Conservation (phyloP, 2,888 invertebrate species). For the Chrysotoxum bicinctum region DNA sequence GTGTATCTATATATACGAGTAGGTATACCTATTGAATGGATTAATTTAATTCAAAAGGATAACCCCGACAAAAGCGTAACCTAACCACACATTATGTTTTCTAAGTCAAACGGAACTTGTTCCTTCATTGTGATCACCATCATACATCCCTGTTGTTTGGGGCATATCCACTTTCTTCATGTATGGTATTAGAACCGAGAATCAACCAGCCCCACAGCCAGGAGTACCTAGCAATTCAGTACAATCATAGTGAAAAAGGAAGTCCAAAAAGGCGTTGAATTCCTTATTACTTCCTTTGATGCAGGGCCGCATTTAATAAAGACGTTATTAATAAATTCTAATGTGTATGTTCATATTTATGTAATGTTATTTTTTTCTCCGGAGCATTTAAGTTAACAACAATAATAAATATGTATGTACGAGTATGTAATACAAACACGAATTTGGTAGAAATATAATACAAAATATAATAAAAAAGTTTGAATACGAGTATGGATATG, state of each 20-base stretch:
- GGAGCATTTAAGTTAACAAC: too few relatives aligned
- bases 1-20: background rate
- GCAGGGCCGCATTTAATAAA: background rate
- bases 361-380: too few relatives aligned
- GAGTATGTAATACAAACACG: too few relatives aligned
- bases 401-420: too few relatives aligned
- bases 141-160: slow-evolving; percentile 24
- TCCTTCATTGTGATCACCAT: slow-evolving; percentile 67
- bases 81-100: slow-evolving; percentile 73
- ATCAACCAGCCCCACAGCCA: background rate
- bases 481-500: background rate
- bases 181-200: background rate
- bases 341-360: too few relatives aligned
- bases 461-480: background rate
- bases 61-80: slow-evolving; percentile 71
- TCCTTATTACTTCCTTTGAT: slow-evolving; percentile 60
- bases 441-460: too few relatives aligned
- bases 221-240: slow-evolving; percentile 28
- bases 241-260: slow-evolving; percentile 31
- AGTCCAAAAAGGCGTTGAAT: slow-evolving; percentile 58
- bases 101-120: slow-evolving; percentile 72
- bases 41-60: slow-evolving; percentile 70
- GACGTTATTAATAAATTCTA: background rate
- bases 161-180: slow-evolving; percentile 15
- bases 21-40: slow-evolving; percentile 42